Percentiles rank a stretch among this genome's conserved stretches.
These are phyloP conservation scores for Osmerus mordax DNA, from an alignment of 2,113 vertebrate species.

Conservation along the genomic window DNA sequence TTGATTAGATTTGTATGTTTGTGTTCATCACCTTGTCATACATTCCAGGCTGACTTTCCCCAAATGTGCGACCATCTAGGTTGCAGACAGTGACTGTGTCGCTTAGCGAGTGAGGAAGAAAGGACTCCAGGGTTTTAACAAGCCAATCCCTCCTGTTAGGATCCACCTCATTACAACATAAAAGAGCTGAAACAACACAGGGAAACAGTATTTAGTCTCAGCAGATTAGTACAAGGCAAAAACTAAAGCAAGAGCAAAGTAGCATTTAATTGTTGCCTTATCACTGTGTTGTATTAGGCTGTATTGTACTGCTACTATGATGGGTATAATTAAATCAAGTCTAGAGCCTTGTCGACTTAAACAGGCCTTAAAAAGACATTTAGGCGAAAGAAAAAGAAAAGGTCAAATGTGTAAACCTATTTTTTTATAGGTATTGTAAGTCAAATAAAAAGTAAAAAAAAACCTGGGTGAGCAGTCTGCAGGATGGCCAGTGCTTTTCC, in stretches of 20 bases:
- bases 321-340: too few relatives aligned
- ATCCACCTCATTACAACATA: conserved; percentile 89
- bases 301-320: too few relatives aligned
- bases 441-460: neutral
- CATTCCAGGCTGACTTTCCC: conserved; percentile 63
- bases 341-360: too few relatives aligned
- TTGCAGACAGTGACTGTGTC: conserved; percentile 72
- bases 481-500: conserved; percentile 87
- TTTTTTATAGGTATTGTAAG: too few relatives aligned
- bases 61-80: conserved; percentile 81
- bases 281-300: too few relatives aligned
- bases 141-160: conserved; percentile 73
- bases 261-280: too few relatives aligned
- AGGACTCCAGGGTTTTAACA: conserved; percentile 85
- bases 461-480: conserved; percentile 75
- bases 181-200: conserved; percentile 67
- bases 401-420: too few relatives aligned
- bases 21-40: conserved; percentile 76
- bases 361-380: too few relatives aligned
- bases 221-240: neutral
- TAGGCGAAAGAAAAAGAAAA: too few relatives aligned
- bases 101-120: conserved; percentile 74
- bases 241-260: too few relatives aligned
- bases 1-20: neutral
- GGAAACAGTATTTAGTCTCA: neutral